Evolutionary conservation across 2,113 vertebrate genomes (phyloP).

Genomic region (Kryptolebias marmoratus): DNA sequence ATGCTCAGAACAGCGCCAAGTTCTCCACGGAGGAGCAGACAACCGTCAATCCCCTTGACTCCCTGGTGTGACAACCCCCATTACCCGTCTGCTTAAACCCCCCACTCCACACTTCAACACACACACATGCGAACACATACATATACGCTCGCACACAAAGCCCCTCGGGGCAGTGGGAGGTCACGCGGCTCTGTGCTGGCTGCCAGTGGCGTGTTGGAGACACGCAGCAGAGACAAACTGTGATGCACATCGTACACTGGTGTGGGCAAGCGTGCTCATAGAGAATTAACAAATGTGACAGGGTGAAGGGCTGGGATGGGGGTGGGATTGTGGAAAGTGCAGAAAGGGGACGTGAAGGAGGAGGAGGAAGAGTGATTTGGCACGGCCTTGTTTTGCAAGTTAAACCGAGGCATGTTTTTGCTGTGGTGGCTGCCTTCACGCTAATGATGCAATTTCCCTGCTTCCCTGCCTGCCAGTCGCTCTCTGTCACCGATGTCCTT

Average conservation of each 20-base stretch:
- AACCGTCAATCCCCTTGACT: slow-evolving; percentile 62
- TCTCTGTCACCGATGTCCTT: slow-evolving; percentile 38
- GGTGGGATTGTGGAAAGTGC: slow-evolving; percentile 17
- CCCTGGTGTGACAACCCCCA: slow-evolving; percentile 81
- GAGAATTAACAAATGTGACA: slow-evolving; percentile 60
- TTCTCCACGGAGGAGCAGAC: slow-evolving; percentile 64
- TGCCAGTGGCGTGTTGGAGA: slow-evolving; percentile 66
- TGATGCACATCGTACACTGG: slow-evolving; percentile 42
- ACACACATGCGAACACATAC: slow-evolving; percentile 37
- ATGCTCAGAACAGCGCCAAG: slow-evolving; percentile 55
- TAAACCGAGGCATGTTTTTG: slow-evolving; percentile 59
- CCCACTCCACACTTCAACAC: slow-evolving; percentile 46
- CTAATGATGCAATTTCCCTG: slow-evolving; percentile 69
- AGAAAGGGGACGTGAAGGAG: slow-evolving; percentile 22
- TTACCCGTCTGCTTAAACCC: slow-evolving; percentile 77
- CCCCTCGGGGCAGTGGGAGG: slow-evolving; percentile 67
- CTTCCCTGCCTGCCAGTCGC: slow-evolving; percentile 33
- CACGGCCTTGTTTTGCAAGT: slow-evolving; percentile 40
- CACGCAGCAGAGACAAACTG: slow-evolving; percentile 56
- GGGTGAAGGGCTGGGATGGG: slow-evolving; percentile 14
- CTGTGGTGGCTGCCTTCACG: slow-evolving; percentile 50
- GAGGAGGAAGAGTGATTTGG: slow-evolving; percentile 53
- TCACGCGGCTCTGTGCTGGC: slow-evolving; percentile 62
- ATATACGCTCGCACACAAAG: slow-evolving; percentile 41
- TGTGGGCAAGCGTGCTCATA: slow-evolving; percentile 56